phyloP scores from a whole-genome alignment of 2,797 vertebrate genomes.

The Cyprinella venusta region DNA sequence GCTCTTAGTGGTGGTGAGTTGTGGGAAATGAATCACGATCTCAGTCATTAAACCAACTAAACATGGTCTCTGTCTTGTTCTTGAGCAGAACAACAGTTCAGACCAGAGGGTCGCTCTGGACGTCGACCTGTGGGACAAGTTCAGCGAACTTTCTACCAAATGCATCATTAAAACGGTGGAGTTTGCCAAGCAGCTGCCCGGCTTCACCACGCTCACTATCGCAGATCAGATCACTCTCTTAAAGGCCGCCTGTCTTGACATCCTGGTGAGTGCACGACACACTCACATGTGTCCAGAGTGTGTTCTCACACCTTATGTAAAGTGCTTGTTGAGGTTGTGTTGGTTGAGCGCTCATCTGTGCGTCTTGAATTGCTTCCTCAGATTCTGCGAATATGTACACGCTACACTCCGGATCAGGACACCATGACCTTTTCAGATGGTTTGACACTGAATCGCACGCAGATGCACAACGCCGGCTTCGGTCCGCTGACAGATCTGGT shows the following conservation, averaged over 20 bases:
- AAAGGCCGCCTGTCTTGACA: conserved; percentile 96
- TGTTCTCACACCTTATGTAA: not conserved
- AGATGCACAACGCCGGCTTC: conserved; percentile 98
- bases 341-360: not conserved
- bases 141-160: conserved; percentile 96
- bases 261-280: conserved; percentile 82
- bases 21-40: not conserved
- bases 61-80: not conserved
- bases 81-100: conserved; percentile 88
- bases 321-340: not conserved
- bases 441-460: conserved; percentile 93
- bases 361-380: conserved; percentile 57
- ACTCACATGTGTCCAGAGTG: not conserved
- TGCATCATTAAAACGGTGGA: conserved; percentile 99
- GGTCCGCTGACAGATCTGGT: conserved; percentile 95
- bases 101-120: conserved; percentile 92
- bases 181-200: conserved; percentile 96
- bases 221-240: conserved; percentile 98
- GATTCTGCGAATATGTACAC: conserved; percentile 97
- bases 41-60: not conserved
- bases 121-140: conserved; percentile 96
- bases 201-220: conserved; percentile 94
- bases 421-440: conserved; percentile 98
- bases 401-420: conserved; percentile 97
- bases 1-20: not conserved